These are phyloP conservation scores for Falco rusticolus DNA, from an alignment of 2,797 vertebrate genomes.

Conservation along the genomic window DNA sequence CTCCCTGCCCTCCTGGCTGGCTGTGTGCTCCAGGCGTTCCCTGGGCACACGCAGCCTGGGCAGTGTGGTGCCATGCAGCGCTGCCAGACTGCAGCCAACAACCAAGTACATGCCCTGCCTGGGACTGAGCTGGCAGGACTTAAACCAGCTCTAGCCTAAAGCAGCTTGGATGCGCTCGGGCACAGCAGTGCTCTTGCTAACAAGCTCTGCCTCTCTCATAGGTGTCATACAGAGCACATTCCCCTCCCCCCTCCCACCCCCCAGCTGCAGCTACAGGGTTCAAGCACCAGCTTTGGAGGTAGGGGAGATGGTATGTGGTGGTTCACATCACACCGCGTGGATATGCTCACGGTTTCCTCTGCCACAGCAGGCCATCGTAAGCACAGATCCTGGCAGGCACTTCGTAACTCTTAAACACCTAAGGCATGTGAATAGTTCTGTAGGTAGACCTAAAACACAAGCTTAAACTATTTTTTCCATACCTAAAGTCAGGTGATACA, in stretches of 20 bases:
- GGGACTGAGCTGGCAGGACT: not conserved
- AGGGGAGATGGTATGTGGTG: not conserved
- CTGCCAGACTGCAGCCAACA: fast-evolving
- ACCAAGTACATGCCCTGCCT: not conserved
- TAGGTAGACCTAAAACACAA: not conserved
- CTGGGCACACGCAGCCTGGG: fast-evolving
- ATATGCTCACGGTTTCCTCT: fast-evolving
- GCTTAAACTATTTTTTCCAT: not conserved
- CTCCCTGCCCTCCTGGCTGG: not conserved
- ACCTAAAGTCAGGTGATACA: not conserved
- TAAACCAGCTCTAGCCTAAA: not conserved
- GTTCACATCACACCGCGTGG: fast-evolving
- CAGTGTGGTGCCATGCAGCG: fast-evolving
- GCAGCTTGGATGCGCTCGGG: not conserved
- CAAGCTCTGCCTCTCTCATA: not conserved
- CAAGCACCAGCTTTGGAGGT: not conserved
- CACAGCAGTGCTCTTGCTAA: not conserved
- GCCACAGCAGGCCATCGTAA: not conserved
- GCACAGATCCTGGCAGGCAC: not conserved
- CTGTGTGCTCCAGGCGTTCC: not conserved
- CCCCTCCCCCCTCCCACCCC: too few relatives aligned
- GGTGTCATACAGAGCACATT: fast-evolving
- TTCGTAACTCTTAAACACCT: not conserved
- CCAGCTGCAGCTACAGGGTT: fast-evolving
- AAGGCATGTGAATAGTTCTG: not conserved